Evolutionary conservation across 2,888 invertebrate species (phyloP).

Genomic region (Choreutis nemorana): DNA sequence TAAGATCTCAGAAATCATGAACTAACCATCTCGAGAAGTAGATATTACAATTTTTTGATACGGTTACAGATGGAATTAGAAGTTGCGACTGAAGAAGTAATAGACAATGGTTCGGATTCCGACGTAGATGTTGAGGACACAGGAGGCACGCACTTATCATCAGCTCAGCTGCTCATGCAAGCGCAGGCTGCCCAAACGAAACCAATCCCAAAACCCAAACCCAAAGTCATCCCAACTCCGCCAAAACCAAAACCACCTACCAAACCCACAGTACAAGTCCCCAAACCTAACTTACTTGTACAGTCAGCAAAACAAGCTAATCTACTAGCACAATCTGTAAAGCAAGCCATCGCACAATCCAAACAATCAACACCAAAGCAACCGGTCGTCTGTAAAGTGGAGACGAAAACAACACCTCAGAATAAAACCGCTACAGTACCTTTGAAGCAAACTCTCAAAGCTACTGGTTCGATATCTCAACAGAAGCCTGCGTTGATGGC

Average conservation of each 20-base stretch:
- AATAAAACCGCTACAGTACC: conserved; percentile 6
- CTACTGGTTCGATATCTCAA: neutral
- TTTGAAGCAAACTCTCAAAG: neutral
- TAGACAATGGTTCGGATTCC: conserved; percentile 44
- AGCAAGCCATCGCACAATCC: conserved; percentile 15
- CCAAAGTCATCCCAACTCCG: conserved; percentile 17
- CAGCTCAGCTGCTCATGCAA: conserved; percentile 48
- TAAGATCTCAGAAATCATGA: too few species aligned
- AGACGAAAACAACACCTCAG: neutral
- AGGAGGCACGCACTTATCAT: conserved; percentile 30
- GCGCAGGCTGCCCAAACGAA: conserved; percentile 25
- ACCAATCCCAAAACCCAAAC: conserved; percentile 21
- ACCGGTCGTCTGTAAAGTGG: neutral
- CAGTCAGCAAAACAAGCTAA: conserved; percentile 35
- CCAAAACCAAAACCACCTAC: neutral
- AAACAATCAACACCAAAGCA: conserved; percentile 4
- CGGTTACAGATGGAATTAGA: conserved; percentile 35
- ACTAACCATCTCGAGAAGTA: too few species aligned
- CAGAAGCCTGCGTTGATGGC: conserved; percentile 7
- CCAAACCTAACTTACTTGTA: conserved; percentile 26
- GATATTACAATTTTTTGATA: too few species aligned
- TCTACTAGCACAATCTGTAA: conserved; percentile 25
- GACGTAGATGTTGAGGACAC: conserved; percentile 54
- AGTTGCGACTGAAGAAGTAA: conserved; percentile 31
- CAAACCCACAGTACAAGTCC: too few species aligned